Base-by-base conservation (phyloP, 2,888 invertebrate species). In the Coremacera marginata region DNA sequence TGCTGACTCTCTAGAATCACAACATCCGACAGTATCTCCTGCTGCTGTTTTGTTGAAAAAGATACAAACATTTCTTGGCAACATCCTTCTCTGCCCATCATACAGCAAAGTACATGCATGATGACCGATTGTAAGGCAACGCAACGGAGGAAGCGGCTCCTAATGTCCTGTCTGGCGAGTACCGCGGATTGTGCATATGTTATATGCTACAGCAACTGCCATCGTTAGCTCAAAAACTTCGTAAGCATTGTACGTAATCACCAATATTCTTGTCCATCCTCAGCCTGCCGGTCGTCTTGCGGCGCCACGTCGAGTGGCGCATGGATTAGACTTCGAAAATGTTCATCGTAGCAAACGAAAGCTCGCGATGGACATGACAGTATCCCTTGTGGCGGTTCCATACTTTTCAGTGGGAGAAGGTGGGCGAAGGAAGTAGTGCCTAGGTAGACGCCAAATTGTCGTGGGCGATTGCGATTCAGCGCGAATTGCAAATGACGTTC, bases 401-500 rank as follows among this genome's bases (percentile, higher is more conserved):
- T 70, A 19, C 55, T 25, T 55, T 16, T 55, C 34, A 44, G 44
- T 44, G 14, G 44, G 22, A 8, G 60, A 31, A 37, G 37, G 11
- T 68, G 65, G 16, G 31, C 4, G 5, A 8, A 16, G 70, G 9
- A 70, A 34, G 25, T 51, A 70, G n/a, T 5, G 16, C 22, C 25
- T 51, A 19, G 51, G 31, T 19, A 19, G 65, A 37, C 49, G 52
- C 27, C 70, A 31, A 31, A 31, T 27, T 63, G 51, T 55, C 31
- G 51, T 70, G 22, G 75, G 34, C 51, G 62, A 76, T 52, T 76
- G 49, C 76, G 63, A 62, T 49, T 49, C 68, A 51, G 44, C 70
- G 76, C 63, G 70, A 76, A 76, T 63, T 70, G 44, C 70, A 76
- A 62, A 52, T 63, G 70, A 55, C 75, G 72, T 72, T 60, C 55